Conservation (phyloP, 2,113 vertebrate genomes). For the Vulpes vulpes region DNA sequence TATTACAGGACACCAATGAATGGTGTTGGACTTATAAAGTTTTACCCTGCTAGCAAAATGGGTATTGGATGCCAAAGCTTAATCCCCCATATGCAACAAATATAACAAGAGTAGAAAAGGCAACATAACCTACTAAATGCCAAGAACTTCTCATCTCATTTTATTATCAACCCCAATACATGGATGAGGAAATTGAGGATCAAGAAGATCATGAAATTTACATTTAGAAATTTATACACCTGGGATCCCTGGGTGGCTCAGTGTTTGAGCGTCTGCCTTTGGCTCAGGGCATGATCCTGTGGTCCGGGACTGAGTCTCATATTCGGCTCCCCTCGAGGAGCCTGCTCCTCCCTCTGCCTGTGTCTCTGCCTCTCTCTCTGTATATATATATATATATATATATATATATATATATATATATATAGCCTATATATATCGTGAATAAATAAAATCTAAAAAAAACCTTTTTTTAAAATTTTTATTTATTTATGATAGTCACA, state of each 20-base stretch:
- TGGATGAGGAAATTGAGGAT: not conserved
- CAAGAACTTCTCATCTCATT: not conserved
- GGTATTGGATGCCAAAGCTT: not conserved
- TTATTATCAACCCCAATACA: not conserved
- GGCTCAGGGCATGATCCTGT: no score
- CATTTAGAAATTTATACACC: not conserved
- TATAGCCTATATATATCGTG: no score
- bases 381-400: no score
- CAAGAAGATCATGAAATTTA: not conserved
- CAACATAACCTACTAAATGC: not conserved
- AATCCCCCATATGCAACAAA: not conserved
- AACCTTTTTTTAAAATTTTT: no score
- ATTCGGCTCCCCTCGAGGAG: no score
- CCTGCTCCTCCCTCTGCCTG: no score
- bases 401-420: no score
- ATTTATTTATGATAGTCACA: no score
- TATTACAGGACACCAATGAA: not conserved
- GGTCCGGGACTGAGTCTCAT: no score
- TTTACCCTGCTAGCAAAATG: not conserved
- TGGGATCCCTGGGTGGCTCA: not conserved
- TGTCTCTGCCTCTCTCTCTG: no score
- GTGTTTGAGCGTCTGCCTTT: no score
- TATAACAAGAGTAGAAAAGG: not conserved
- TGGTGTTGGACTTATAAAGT: not conserved
- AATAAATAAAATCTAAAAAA: no score